Conservation (phyloP, 2,113 vertebrate species). For the human (Homo sapiens) region DNA sequence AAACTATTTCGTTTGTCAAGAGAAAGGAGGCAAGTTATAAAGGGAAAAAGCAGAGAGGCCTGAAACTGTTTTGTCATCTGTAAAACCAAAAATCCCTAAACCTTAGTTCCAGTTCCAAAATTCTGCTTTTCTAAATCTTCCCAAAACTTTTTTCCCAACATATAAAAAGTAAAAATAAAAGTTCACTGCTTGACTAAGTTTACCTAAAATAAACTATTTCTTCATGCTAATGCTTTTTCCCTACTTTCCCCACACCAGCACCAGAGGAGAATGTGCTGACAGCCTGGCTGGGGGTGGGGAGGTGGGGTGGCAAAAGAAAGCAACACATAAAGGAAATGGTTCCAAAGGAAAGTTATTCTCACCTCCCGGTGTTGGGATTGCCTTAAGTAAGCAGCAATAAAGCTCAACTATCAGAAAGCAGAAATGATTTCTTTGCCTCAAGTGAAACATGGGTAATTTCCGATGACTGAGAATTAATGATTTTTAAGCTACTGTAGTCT, state of each 20-base stretch:
- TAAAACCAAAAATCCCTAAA: slow-evolving; percentile 8
- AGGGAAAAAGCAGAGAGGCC: not conserved
- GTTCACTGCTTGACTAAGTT: not conserved
- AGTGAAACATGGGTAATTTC: slow-evolving; percentile 32
- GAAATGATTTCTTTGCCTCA: not conserved
- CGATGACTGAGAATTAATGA: slow-evolving; percentile 46
- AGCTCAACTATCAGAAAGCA: slow-evolving; percentile 42
- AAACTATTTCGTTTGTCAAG: not conserved
- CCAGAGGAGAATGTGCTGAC: not conserved
- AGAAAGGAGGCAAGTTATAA: not conserved
- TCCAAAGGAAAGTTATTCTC: slow-evolving; percentile 4
- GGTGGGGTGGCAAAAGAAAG: not conserved
- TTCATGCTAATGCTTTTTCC: not conserved
- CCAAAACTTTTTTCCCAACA: not conserved
- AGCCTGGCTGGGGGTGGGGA: not conserved
- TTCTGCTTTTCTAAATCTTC: not conserved
- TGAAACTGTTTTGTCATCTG: not conserved
- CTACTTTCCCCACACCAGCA: not conserved
- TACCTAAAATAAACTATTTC: not conserved
- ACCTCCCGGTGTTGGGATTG: not conserved
- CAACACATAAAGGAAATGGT: not conserved
- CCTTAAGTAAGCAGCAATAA: slow-evolving; percentile 43
- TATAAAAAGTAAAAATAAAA: slow-evolving; percentile 42
- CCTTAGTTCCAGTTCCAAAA: not conserved
- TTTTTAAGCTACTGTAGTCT: slow-evolving; percentile 44